These are phyloP conservation scores for Campoletis sonorensis DNA, from an alignment of 1,140 invertebrate genomes.

Conservation along the genomic window DNA sequence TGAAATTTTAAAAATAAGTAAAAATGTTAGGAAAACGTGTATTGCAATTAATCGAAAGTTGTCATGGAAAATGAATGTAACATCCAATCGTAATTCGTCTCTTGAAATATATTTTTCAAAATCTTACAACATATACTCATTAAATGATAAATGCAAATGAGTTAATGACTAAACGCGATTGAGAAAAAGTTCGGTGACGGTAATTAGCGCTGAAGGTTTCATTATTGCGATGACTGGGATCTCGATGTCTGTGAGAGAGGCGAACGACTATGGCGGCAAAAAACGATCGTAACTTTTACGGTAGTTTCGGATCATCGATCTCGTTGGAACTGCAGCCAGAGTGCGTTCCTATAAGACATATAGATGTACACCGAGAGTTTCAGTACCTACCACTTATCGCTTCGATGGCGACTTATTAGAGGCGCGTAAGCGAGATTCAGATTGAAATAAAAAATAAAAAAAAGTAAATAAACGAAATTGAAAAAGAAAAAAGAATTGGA, in stretches of 20 bases:
- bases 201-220: too few relatives aligned
- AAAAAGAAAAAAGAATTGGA: not conserved
- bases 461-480: too few relatives aligned
- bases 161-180: too few relatives aligned
- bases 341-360: not conserved
- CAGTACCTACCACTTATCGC: conserved; percentile 40
- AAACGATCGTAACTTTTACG: not conserved
- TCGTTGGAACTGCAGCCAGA: not conserved
- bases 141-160: too few relatives aligned
- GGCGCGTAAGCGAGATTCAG: conserved; percentile 34
- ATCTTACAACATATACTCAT: too few relatives aligned
- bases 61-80: not conserved
- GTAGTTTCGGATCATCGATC: conserved; percentile 9
- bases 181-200: too few relatives aligned
- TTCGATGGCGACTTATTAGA: conserved; percentile 40
- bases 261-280: not conserved
- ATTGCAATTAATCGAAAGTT: not conserved
- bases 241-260: not conserved
- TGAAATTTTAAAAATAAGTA: too few relatives aligned
- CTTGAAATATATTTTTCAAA: too few relatives aligned
- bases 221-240: not conserved
- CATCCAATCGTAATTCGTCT: too few relatives aligned
- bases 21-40: too few relatives aligned
- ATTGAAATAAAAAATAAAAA: conserved; percentile 19
- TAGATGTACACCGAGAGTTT: not conserved